Evolutionary conservation across 2,888 invertebrate species (phyloP).

Genomic region (Tridacna gigas): DNA sequence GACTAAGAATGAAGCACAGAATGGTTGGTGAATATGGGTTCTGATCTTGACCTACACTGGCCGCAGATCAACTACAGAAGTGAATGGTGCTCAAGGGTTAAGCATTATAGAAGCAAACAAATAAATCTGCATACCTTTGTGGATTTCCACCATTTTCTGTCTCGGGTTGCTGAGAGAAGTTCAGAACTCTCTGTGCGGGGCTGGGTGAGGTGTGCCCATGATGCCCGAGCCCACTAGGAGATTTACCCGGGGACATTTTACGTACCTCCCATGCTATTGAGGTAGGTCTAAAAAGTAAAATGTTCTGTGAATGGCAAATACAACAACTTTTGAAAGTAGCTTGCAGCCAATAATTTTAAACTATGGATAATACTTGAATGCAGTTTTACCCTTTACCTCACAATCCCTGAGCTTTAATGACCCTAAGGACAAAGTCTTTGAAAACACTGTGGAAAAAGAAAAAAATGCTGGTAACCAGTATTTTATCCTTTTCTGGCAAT

Average conservation of each 20-base stretch:
- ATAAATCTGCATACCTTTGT: constrained; percentile 30
- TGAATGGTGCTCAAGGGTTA: no score
- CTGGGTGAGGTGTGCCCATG: constrained; percentile 75
- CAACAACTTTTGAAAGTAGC: no score
- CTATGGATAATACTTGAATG: no score
- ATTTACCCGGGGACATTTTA: constrained; percentile 88
- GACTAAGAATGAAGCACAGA: no score
- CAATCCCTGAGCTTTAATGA: not conserved
- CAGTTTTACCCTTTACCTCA: no score
- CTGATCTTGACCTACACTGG: no score
- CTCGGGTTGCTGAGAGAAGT: constrained; percentile 67
- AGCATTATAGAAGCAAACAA: no score
- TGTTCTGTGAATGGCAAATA: no score
- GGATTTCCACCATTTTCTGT: not conserved
- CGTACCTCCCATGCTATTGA: constrained; percentile 98
- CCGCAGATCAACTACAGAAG: no score
- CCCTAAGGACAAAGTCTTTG: not conserved
- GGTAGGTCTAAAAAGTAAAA: constrained; percentile 87
- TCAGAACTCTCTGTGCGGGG: constrained; percentile 76
- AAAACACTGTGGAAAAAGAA: constrained; percentile 1
- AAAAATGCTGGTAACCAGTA: not conserved
- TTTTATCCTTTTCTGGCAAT: not conserved
- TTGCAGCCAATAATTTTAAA: no score
- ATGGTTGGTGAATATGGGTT: no score
- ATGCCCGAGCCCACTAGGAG: constrained; percentile 64